phyloP scores from a whole-genome alignment of 2,797 vertebrate genomes.

The Pogonophryne albipinna region DNA sequence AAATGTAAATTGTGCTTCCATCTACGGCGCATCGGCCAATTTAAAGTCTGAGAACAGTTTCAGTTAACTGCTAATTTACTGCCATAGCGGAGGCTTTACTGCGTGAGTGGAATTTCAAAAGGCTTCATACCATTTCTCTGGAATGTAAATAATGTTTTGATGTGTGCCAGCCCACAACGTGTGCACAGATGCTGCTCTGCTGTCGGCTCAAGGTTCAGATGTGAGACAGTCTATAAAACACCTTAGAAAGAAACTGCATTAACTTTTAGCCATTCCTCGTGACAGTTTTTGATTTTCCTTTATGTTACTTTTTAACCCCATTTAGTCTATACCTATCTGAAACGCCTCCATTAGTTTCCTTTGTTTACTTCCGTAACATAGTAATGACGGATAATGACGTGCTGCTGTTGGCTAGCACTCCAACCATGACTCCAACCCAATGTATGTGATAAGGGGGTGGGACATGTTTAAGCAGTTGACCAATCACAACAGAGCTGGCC shows the following conservation, averaged over 20 bases:
- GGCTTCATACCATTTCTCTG: not conserved
- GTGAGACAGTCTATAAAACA: constrained; percentile 32
- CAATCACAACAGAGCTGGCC: too few species aligned
- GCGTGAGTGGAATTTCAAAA: constrained; percentile 38
- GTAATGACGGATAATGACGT: too few species aligned
- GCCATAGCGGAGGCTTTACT: not conserved
- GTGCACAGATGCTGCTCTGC: not conserved
- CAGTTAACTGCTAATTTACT: constrained; percentile 24
- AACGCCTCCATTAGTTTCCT: too few species aligned
- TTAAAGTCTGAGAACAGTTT: constrained; percentile 2
- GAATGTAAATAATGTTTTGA: constrained; percentile 50
- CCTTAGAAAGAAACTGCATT: not conserved
- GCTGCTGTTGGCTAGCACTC: too few species aligned
- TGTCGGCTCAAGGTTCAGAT: not conserved
- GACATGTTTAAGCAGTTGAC: too few species aligned
- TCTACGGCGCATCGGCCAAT: not conserved
- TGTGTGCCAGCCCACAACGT: not conserved
- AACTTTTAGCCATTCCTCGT: not conserved
- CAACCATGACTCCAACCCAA: too few species aligned
- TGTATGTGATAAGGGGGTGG: too few species aligned
- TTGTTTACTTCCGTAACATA: too few species aligned
- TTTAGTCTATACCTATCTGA: not conserved
- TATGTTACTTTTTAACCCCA: not conserved
- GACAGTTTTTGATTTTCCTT: not conserved
- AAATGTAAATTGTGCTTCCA: constrained; percentile 12